A percentile compares a stretch with the other conserved stretches of the same genome.
Evolutionary conservation across 2,113 vertebrate genomes (phyloP).

Genomic region (Callocephalon fimbriatum): DNA sequence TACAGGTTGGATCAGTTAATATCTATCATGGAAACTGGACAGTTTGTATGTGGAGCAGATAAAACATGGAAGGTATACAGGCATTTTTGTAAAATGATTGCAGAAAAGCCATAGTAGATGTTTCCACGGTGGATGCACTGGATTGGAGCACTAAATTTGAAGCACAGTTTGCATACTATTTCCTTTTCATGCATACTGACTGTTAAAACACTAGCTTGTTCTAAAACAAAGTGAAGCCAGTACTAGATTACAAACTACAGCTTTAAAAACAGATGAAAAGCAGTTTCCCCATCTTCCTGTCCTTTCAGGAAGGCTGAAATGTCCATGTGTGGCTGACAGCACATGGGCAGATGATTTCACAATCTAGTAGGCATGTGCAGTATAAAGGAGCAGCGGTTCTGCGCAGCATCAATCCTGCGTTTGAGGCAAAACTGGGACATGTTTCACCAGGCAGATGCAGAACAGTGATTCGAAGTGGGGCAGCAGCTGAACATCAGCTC

Average conservation of each 20-base stretch:
- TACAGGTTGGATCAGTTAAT: neutral
- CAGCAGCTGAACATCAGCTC: neutral
- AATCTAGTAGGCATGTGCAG: accelerated
- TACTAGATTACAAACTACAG: neutral
- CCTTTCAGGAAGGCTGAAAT: neutral
- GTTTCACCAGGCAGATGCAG: neutral
- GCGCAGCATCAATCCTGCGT: accelerated
- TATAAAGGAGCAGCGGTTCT: neutral
- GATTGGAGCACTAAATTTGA: neutral
- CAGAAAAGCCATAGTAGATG: accelerated
- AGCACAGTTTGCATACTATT: accelerated
- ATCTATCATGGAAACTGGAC: accelerated
- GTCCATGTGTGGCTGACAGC: accelerated
- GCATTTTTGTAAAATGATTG: neutral
- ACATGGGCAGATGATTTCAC: accelerated
- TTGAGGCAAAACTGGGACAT: neutral
- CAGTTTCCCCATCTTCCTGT: neutral
- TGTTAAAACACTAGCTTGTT: neutral
- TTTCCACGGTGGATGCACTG: neutral
- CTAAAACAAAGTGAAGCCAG: neutral
- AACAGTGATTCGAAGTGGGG: neutral
- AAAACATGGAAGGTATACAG: neutral
- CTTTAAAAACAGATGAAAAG: neutral
- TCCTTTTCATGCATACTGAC: accelerated
- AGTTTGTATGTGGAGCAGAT: neutral